These are phyloP conservation scores for Peromyscus nudipes DNA, from an alignment of 2,797 vertebrate genomes.

Conservation along the genomic window DNA sequence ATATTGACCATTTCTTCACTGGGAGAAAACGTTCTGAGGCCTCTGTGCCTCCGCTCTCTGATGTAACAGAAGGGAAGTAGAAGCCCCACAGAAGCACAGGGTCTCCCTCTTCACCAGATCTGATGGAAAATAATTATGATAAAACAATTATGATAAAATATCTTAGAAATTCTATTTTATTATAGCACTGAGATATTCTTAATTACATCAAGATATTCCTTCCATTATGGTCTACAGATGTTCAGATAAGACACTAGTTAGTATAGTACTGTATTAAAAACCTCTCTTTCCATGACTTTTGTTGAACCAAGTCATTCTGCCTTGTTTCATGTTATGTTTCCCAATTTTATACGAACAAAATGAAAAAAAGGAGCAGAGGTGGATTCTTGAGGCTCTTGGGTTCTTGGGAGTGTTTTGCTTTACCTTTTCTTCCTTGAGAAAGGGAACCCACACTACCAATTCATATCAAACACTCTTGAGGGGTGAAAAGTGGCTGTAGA, in stretches of 20 bases:
- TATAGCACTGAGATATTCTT: background rate
- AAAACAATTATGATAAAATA: background rate
- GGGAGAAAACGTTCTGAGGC: background rate
- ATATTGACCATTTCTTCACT: constrained; percentile 10
- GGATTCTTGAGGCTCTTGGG: background rate
- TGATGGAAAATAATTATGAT: background rate
- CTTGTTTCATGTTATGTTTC: background rate
- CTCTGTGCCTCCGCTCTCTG: background rate
- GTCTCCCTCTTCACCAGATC: background rate
- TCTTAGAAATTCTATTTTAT: constrained; percentile 1
- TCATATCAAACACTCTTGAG: background rate
- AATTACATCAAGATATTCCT: background rate
- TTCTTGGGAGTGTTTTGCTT: background rate
- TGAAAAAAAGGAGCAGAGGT: background rate
- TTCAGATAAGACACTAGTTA: background rate
- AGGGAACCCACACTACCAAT: background rate
- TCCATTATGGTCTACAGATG: background rate
- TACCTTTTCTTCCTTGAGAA: background rate
- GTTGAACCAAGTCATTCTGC: background rate
- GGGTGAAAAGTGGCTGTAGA: background rate
- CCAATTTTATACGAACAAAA: background rate
- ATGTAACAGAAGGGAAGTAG: background rate
- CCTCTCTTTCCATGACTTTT: background rate
- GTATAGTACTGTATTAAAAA: background rate
- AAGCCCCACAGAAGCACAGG: background rate